phyloP scores from a whole-genome alignment of 2,797 vertebrate species.

The Lutjanus campechanus region DNA sequence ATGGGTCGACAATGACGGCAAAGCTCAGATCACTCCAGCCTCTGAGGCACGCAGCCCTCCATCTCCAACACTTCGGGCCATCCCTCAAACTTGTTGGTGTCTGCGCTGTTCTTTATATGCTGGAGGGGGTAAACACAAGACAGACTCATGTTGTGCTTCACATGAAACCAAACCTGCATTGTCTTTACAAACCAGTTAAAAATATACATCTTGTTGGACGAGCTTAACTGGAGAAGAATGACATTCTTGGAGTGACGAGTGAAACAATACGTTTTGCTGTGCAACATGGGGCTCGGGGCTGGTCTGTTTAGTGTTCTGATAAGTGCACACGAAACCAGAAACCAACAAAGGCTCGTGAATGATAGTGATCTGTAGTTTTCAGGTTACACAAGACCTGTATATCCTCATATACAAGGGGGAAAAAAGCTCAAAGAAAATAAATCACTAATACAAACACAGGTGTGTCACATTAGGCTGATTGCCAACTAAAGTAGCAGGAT shows the following conservation, averaged over 20 bases:
- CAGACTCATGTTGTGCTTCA: neutral
- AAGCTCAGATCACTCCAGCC: slow-evolving; percentile 82
- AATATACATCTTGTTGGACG: neutral
- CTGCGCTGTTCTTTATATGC: slow-evolving; percentile 97
- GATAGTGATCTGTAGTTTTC: neutral
- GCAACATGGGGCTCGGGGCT: neutral
- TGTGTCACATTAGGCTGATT: no score
- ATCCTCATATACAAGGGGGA: neutral
- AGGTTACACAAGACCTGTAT: neutral
- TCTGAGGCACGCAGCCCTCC: slow-evolving; percentile 96
- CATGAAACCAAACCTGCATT: neutral
- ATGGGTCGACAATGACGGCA: neutral
- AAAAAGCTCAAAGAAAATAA: no score
- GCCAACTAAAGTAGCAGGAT: no score
- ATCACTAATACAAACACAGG: no score
- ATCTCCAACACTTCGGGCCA: slow-evolving; percentile 99
- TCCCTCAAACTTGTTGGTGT: slow-evolving; percentile 98
- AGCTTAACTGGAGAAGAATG: neutral
- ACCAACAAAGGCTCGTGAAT: neutral
- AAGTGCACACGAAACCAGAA: neutral
- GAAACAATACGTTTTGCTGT: neutral
- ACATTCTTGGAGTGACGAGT: neutral
- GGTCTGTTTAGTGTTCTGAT: neutral
- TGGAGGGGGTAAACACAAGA: slow-evolving; percentile 70
- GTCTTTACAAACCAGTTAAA: neutral